Evolutionary conservation across 2,888 invertebrate genomes (phyloP).

Genomic region (Liodrosophila aerea): DNA sequence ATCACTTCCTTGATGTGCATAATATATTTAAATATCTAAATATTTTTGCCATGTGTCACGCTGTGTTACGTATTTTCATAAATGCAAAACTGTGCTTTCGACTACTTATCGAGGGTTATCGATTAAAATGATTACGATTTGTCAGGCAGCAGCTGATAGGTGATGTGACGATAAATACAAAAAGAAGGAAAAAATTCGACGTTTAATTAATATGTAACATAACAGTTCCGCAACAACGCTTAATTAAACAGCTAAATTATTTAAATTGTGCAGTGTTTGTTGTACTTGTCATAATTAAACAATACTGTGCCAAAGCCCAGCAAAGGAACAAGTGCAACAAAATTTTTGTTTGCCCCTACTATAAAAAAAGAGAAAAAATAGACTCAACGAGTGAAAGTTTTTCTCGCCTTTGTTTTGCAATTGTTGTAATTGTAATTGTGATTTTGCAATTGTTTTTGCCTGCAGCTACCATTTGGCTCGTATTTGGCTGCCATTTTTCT

Average conservation of each 20-base stretch:
- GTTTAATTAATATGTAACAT: slow-evolving; percentile 59
- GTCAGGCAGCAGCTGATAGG: slow-evolving; percentile 58
- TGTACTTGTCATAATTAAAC: slow-evolving; percentile 40
- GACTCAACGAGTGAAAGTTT: slow-evolving; percentile 67
- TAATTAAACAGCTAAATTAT: slow-evolving; percentile 63
- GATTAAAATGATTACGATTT: slow-evolving; percentile 34
- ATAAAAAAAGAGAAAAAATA: slow-evolving; percentile 22
- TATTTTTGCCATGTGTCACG: no score
- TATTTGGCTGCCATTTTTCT: no score
- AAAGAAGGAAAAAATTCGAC: slow-evolving; percentile 38
- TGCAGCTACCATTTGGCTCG: no score
- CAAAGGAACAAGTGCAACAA: slow-evolving; percentile 49
- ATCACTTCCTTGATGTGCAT: no score
- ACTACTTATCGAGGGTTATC: slow-evolving; percentile 23
- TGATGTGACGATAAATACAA: slow-evolving; percentile 69
- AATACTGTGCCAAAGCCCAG: slow-evolving; percentile 42
- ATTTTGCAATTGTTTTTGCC: slow-evolving; percentile 24
- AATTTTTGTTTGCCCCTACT: slow-evolving; percentile 10
- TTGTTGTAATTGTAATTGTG: slow-evolving; percentile 59
- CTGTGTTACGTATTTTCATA: no score
- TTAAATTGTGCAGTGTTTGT: slow-evolving; percentile 47
- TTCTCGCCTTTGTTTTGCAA: slow-evolving; percentile 72
- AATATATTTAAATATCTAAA: no score
- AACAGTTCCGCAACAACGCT: slow-evolving; percentile 52
- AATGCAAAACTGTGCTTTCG: no score